Evolutionary conservation across 2,797 vertebrate species (phyloP).

Genomic region (Threskiornis aethiopicus): DNA sequence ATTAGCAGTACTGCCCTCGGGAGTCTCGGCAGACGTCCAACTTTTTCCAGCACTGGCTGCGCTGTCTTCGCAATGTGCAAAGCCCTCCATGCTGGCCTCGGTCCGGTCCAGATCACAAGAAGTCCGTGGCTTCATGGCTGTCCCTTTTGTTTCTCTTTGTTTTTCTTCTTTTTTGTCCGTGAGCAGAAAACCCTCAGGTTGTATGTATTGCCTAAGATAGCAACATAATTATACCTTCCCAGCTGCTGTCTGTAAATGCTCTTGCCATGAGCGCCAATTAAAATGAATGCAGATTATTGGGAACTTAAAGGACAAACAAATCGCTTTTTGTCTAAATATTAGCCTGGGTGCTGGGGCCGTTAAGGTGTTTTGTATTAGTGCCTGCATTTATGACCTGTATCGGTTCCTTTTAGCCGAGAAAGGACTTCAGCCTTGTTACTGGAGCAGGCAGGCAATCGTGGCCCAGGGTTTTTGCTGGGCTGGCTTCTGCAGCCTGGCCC

Average conservation of each 20-base stretch:
- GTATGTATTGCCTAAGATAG: background rate
- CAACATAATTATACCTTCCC: conserved; percentile 16
- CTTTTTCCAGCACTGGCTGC: rapidly evolving
- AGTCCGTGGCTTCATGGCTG: background rate
- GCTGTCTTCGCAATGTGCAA: background rate
- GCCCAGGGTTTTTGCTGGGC: background rate
- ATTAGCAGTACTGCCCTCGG: rapidly evolving
- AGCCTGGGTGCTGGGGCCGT: background rate
- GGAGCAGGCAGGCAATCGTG: background rate
- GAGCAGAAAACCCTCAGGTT: background rate
- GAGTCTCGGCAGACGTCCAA: background rate
- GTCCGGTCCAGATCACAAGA: too few species aligned
- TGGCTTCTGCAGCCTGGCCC: background rate
- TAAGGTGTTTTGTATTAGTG: background rate
- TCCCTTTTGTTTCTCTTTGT: background rate
- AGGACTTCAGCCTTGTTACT: background rate
- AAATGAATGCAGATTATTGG: conserved; percentile 23
- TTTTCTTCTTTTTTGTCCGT: background rate
- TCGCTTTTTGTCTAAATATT: background rate
- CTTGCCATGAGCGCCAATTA: conserved; percentile 1
- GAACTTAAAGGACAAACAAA: conserved; percentile 2
- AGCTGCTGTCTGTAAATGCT: background rate
- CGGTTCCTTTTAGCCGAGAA: background rate
- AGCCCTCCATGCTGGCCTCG: background rate
- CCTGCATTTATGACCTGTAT: background rate